phyloP scores from a whole-genome alignment of 2,888 invertebrate species.

The Zhengitettix transpicula region DNA sequence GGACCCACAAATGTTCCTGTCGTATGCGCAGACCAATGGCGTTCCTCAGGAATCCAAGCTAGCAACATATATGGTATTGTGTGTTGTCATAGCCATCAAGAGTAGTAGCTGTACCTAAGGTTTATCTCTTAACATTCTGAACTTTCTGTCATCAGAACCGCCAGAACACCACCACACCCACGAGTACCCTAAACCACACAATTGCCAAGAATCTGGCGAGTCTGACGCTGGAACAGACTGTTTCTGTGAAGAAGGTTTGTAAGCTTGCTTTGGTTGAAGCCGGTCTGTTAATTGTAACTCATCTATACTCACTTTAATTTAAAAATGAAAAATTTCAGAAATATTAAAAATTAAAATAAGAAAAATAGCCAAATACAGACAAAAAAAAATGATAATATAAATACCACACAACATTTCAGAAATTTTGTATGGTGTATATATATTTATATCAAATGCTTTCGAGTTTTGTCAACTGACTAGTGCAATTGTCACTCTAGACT shows the following conservation, averaged over 20 bases:
- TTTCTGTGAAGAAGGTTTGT: slow-evolving; percentile 30
- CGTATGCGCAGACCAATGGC: slow-evolving; percentile 47
- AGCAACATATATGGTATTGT: slow-evolving; percentile 62
- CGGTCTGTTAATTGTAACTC: not conserved
- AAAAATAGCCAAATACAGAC: too few species aligned
- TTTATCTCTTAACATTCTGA: too few species aligned
- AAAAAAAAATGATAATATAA: too few species aligned
- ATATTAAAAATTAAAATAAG: too few species aligned
- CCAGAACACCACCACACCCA: slow-evolving; percentile 8
- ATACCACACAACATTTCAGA: too few species aligned
- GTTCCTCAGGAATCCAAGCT: slow-evolving; percentile 72
- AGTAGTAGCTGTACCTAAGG: not conserved
- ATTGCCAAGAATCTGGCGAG: slow-evolving; percentile 10
- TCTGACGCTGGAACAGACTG: slow-evolving; percentile 15
- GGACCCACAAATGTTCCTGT: slow-evolving; percentile 61
- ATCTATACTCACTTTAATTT: not conserved
- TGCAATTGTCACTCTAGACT: too few species aligned
- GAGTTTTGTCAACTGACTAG: too few species aligned
- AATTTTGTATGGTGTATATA: too few species aligned
- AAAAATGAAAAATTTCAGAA: not conserved
- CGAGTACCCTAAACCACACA: slow-evolving; percentile 4
- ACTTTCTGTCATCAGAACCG: slow-evolving; percentile 7
- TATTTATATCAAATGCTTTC: too few species aligned
- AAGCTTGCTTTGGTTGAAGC: slow-evolving; percentile 9
- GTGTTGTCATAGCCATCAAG: not conserved